phyloP scores from a whole-genome alignment of 2,888 invertebrate species.

The Spilarctia lutea region DNA sequence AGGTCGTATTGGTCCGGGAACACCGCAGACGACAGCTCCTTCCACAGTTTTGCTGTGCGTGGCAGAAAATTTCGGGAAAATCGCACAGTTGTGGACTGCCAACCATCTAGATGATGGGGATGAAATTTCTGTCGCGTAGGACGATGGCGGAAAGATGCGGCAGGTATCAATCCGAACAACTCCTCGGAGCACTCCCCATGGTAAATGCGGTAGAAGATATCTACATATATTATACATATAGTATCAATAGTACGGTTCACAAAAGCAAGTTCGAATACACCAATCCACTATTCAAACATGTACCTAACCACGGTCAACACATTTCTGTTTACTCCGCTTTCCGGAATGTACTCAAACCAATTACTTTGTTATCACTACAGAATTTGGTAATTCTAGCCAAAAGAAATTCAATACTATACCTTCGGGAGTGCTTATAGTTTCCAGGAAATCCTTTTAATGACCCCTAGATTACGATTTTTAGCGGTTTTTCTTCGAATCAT shows the following conservation, averaged over 20 bases:
- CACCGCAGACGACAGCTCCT: too few species aligned
- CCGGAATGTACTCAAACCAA: neutral
- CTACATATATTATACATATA: neutral
- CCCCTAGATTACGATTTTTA: neutral
- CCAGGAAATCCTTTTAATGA: constrained; percentile 6
- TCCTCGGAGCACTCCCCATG: too few species aligned
- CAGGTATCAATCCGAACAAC: too few species aligned
- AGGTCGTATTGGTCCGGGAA: too few species aligned
- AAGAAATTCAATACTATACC: constrained; percentile 14
- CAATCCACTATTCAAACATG: neutral
- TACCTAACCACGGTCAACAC: neutral
- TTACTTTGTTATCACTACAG: neutral
- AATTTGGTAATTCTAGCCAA: neutral
- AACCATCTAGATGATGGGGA: too few species aligned
- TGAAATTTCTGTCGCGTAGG: too few species aligned
- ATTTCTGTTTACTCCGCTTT: neutral
- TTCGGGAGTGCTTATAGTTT: neutral
- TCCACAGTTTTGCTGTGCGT: too few species aligned
- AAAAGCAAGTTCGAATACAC: neutral
- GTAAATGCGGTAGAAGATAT: too few species aligned
- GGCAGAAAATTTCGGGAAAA: too few species aligned
- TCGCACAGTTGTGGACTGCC: too few species aligned
- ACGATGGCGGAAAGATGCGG: too few species aligned
- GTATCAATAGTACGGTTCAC: neutral
- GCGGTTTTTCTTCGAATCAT: constrained; percentile 2